A percentile compares a stretch with the other conserved stretches of the same genome.
These are phyloP conservation scores for Lampris megalopsis DNA, from an alignment of 2,113 vertebrate species.

Conservation along the genomic window DNA sequence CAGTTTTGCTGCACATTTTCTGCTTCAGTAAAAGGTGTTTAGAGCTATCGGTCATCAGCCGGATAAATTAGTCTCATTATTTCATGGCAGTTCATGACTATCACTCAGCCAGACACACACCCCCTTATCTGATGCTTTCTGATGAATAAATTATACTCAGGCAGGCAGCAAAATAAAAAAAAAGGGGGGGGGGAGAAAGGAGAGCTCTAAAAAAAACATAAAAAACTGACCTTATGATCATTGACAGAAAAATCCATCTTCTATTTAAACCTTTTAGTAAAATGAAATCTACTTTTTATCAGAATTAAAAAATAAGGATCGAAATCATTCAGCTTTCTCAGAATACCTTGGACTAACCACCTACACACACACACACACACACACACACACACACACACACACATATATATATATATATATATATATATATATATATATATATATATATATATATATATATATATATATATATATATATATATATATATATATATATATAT, in stretches of 20 bases:
- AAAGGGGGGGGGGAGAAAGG: background rate
- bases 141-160: constrained; percentile 45
- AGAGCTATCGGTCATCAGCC: constrained; percentile 79
- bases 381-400: too few species aligned
- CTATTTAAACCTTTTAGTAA: too few species aligned
- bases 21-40: constrained; percentile 67
- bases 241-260: background rate
- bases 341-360: too few species aligned
- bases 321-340: too few species aligned
- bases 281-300: too few species aligned
- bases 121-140: constrained; percentile 77
- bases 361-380: too few species aligned
- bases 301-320: too few species aligned
- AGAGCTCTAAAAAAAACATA: background rate
- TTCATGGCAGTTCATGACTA: constrained; percentile 72
- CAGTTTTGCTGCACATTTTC: constrained; percentile 39
- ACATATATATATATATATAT: too few species aligned
- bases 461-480: too few species aligned
- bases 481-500: too few species aligned
- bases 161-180: constrained; percentile 20
- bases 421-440: too few species aligned
- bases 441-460: too few species aligned
- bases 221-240: background rate
- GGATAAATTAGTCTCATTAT: constrained; percentile 80
- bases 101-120: constrained; percentile 71